Conservation (phyloP, 2,113 vertebrate species). For the Polypterus bichir region DNA sequence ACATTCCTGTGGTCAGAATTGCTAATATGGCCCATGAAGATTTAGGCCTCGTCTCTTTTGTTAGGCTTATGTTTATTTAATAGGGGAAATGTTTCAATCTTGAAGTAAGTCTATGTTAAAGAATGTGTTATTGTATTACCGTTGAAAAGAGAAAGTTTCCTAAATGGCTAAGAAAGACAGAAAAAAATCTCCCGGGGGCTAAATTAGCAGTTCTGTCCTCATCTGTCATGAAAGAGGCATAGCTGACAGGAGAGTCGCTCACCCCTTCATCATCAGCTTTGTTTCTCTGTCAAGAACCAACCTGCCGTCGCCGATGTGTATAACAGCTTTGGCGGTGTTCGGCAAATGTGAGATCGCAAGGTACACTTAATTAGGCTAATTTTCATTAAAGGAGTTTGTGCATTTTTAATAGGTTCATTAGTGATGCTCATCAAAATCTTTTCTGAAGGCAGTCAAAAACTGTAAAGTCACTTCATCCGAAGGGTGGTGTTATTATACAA, state of each 20-base stretch:
- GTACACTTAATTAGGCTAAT: constrained; percentile 40
- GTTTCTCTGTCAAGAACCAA: background rate
- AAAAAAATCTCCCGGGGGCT: background rate
- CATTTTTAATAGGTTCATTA: constrained; percentile 34
- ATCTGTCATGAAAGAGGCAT: background rate
- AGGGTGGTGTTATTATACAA: too few relatives aligned
- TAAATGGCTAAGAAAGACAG: background rate
- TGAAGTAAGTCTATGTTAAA: background rate
- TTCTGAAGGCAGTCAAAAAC: background rate
- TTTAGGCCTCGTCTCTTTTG: too few relatives aligned
- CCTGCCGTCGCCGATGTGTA: constrained; percentile 1
- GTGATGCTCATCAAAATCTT: background rate
- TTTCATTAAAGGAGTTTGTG: constrained; percentile 30
- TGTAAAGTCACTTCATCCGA: too few relatives aligned
- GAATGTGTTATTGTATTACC: background rate
- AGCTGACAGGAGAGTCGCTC: background rate
- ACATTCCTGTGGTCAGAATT: too few relatives aligned
- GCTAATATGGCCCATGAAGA: too few relatives aligned
- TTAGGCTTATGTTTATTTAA: too few relatives aligned
- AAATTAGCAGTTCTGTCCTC: background rate
- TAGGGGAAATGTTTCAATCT: too few relatives aligned
- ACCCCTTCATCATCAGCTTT: background rate
- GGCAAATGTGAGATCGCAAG: constrained; percentile 12
- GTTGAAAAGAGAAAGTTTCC: background rate
- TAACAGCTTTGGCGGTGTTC: constrained; percentile 21